Conservation (phyloP, 2,797 vertebrate species). For the Trachops cirrhosus region DNA sequence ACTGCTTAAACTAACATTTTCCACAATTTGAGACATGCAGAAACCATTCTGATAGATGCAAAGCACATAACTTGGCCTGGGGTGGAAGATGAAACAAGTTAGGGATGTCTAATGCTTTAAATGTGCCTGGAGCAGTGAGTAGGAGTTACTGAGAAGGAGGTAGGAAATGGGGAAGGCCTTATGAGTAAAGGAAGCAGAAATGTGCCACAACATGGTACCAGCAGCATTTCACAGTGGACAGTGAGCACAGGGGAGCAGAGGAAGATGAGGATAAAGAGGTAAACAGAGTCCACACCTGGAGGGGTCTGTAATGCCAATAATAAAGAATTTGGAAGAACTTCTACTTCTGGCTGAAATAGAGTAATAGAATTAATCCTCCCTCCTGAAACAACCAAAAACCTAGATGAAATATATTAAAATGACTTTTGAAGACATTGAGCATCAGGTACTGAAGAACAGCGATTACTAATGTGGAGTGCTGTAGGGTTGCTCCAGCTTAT, state of each 20-base stretch:
- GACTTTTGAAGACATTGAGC: not conserved
- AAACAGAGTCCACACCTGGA: not conserved
- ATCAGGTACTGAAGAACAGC: not conserved
- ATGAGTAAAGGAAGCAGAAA: not conserved
- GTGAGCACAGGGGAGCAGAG: not conserved
- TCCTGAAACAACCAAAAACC: not conserved
- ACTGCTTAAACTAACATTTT: not conserved
- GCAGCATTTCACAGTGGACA: not conserved
- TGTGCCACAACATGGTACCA: not conserved
- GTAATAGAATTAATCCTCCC: not conserved
- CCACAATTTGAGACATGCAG: not conserved
- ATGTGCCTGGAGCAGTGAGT: not conserved
- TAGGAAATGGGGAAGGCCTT: not conserved
- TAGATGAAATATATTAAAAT: not conserved
- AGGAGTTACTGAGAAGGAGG: not conserved
- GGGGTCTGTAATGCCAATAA: not conserved
- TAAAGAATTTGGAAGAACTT: not conserved
- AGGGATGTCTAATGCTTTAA: not conserved
- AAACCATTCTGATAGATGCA: constrained; percentile 4
- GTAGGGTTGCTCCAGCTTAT: not conserved
- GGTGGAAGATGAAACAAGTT: not conserved
- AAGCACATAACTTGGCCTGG: not conserved
- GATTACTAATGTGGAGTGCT: not conserved
- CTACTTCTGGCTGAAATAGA: not conserved
- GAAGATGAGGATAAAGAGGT: not conserved